Evolutionary conservation across 2,888 invertebrate species (phyloP).

Genomic region (Dromius quadrimaculatus): DNA sequence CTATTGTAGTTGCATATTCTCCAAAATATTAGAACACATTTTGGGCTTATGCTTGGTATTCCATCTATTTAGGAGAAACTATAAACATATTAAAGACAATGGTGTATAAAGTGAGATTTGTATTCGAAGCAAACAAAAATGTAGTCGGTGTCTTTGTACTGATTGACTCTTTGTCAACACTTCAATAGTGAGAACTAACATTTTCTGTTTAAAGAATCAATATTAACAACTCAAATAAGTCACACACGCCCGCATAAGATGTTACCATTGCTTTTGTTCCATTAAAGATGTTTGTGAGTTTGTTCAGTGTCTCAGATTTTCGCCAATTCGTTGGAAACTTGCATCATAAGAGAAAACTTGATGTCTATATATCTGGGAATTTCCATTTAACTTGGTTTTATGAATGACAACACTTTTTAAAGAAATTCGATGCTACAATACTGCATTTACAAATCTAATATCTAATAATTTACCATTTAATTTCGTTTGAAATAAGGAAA

Average conservation of each 20-base stretch:
- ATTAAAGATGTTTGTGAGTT: conserved; percentile 20
- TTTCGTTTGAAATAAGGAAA: too few relatives aligned
- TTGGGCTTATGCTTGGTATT: conserved; percentile 28
- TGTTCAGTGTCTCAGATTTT: too few relatives aligned
- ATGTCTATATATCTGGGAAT: too few relatives aligned
- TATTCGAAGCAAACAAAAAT: conserved; percentile 19
- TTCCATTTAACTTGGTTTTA: too few relatives aligned
- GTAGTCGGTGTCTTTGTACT: conserved; percentile 32
- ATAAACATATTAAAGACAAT: conserved; percentile 48
- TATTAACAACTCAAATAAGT: conserved; percentile 29
- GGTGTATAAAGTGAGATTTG: conserved; percentile 35
- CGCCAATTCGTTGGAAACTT: too few relatives aligned
- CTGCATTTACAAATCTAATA: too few relatives aligned
- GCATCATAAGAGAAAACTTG: too few relatives aligned
- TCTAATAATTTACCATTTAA: too few relatives aligned
- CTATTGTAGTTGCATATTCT: too few relatives aligned
- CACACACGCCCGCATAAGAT: conserved; percentile 30
- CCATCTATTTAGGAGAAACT: conserved; percentile 46
- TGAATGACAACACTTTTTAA: too few relatives aligned
- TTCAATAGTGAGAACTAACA: conserved; percentile 30
- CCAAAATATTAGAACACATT: too few relatives aligned
- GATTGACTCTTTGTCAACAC: conserved; percentile 34
- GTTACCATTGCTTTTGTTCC: conserved; percentile 29
- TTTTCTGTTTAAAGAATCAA: conserved; percentile 26
- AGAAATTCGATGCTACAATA: too few relatives aligned